Percentiles rank a stretch among this genome's conserved stretches.
phyloP scores from a whole-genome alignment of 2,888 invertebrate genomes.

The Psylliodes chrysocephalus region DNA sequence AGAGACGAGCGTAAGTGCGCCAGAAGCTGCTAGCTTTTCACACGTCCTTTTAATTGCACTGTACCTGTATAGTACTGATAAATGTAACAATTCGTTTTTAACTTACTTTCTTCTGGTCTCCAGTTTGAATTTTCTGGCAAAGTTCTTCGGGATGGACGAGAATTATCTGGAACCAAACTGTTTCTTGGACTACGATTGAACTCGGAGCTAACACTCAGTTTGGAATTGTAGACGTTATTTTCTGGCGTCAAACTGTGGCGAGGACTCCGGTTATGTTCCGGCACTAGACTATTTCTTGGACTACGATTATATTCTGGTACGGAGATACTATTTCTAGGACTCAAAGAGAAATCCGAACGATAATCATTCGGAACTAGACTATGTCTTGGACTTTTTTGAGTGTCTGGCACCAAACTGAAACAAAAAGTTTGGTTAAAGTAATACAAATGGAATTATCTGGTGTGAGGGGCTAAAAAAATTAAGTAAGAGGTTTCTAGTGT shows the following conservation, averaged over 20 bases:
- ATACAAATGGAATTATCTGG: too few species aligned
- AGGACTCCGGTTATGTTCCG: slow-evolving; percentile 65
- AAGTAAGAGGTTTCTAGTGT: too few species aligned
- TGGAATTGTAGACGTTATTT: slow-evolving; percentile 59
- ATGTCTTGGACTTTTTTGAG: slow-evolving; percentile 64
- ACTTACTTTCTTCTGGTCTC: slow-evolving; percentile 67
- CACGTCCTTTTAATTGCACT: too few species aligned
- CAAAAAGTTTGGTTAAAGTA: too few species aligned
- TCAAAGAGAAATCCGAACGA: slow-evolving; percentile 64
- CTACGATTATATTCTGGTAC: slow-evolving; percentile 67
- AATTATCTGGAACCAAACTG: slow-evolving; percentile 65
- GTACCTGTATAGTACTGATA: too few species aligned
- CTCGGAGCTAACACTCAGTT: slow-evolving; percentile 61
- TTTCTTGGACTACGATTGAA: slow-evolving; percentile 67
- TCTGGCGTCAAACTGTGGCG: slow-evolving; percentile 74
- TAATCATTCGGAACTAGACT: slow-evolving; percentile 72
- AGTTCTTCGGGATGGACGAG: slow-evolving; percentile 68
- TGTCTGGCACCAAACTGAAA: slow-evolving; percentile 70
- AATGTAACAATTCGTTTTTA: too few species aligned
- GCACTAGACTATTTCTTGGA: slow-evolving; percentile 68
- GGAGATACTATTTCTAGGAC: slow-evolving; percentile 68
- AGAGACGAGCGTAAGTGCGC: too few species aligned
- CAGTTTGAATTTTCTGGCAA: slow-evolving; percentile 69
- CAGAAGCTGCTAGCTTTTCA: too few species aligned
- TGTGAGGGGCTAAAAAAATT: too few species aligned